These are phyloP conservation scores for Camponotus floridanus DNA, from an alignment of 1,140 invertebrate genomes.

Conservation along the genomic window DNA sequence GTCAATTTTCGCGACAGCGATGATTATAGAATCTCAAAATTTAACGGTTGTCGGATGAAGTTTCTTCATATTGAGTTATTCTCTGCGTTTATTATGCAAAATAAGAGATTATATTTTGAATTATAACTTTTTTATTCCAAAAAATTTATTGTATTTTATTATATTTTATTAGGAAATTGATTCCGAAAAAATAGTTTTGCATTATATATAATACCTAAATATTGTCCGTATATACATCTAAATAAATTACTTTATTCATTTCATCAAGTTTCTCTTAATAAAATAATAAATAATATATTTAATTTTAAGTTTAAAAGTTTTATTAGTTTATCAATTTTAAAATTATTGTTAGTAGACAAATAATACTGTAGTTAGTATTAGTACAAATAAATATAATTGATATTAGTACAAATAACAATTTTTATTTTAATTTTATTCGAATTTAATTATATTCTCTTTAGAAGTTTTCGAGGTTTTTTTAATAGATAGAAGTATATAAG, in stretches of 20 bases:
- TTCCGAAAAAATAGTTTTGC: not conserved
- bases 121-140: not conserved
- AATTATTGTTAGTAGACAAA: not conserved
- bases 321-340: not conserved
- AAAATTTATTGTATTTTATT: not conserved
- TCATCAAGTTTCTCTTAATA: not conserved
- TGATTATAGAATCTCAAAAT: constrained; percentile 6
- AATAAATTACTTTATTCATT: not conserved
- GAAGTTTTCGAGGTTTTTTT: not conserved
- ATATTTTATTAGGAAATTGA: constrained; percentile 10
- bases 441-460: not conserved
- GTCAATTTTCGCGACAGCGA: constrained; percentile 44
- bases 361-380: no score
- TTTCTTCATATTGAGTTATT: constrained; percentile 3
- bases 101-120: not conserved
- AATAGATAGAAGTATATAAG: not conserved
- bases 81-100: not conserved
- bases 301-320: not conserved
- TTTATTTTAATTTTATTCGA: not conserved
- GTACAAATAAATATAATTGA: no score
- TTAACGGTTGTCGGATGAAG: constrained; percentile 8
- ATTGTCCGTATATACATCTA: no score
- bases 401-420: not conserved
- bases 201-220: no score
- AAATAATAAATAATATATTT: not conserved